Evolutionary conservation across 2,113 vertebrate species (phyloP).

Genomic region (Perognathus longimembris): DNA sequence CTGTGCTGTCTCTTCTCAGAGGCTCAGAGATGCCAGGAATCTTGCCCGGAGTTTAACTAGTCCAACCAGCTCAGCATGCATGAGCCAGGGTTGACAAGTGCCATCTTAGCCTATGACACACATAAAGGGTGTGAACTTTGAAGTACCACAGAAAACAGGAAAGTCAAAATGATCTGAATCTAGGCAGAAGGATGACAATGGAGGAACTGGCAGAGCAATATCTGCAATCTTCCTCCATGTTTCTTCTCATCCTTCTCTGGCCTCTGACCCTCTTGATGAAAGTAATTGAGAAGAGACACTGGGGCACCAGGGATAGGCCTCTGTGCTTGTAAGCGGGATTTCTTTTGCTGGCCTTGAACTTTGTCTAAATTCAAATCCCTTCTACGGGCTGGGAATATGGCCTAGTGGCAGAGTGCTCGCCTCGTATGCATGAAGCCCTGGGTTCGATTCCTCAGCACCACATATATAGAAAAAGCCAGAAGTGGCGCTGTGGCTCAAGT

Average conservation of each 20-base stretch:
- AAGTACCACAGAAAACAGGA: background rate
- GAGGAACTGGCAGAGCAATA: background rate
- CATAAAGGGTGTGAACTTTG: background rate
- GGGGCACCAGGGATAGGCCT: background rate
- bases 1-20: background rate
- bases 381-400: too few relatives aligned
- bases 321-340: too few relatives aligned
- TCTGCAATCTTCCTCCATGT: background rate
- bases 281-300: background rate
- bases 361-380: background rate
- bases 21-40: background rate
- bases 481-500: too few relatives aligned
- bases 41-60: background rate
- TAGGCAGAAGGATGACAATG: background rate
- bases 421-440: too few relatives aligned
- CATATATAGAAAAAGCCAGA: too few relatives aligned
- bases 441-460: too few relatives aligned
- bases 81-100: background rate
- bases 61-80: background rate
- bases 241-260: background rate
- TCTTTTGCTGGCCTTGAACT: background rate
- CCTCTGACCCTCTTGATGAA: background rate
- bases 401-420: too few relatives aligned
- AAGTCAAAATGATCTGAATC: too few relatives aligned
- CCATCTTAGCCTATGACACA: rapidly evolving